Conservation (phyloP, 2,797 vertebrate genomes). For the Aselliscus stoliczkanus region DNA sequence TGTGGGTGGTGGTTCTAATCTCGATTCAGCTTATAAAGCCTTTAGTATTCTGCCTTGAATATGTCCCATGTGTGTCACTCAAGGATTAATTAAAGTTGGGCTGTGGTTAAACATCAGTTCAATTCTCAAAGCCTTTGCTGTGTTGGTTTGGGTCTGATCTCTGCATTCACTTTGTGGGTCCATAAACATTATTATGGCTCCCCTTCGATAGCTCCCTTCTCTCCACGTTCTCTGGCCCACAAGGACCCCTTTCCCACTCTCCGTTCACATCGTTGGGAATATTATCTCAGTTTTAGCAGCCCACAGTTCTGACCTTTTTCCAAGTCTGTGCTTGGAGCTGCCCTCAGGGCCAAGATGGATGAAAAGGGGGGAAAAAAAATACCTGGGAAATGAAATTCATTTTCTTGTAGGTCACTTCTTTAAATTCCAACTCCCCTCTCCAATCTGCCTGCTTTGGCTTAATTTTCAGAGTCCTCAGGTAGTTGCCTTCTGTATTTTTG, state of each 20-base stretch:
- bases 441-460: neutral
- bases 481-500: neutral
- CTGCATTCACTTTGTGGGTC: neutral
- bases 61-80: neutral
- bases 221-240: neutral
- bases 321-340: neutral
- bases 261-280: neutral
- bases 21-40: neutral
- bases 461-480: neutral
- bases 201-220: neutral
- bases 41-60: neutral
- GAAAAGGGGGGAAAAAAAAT: neutral
- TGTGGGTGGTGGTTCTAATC: neutral
- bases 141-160: neutral
- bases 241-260: neutral
- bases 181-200: neutral
- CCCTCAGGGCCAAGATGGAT: neutral
- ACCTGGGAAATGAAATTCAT: neutral
- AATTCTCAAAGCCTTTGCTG: neutral
- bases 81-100: neutral
- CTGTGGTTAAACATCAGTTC: neutral
- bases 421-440: neutral
- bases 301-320: neutral
- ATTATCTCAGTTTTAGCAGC: neutral
- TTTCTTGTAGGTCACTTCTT: neutral